Base-by-base conservation (phyloP, 1,140 invertebrate species). In the Diprion similis region DNA sequence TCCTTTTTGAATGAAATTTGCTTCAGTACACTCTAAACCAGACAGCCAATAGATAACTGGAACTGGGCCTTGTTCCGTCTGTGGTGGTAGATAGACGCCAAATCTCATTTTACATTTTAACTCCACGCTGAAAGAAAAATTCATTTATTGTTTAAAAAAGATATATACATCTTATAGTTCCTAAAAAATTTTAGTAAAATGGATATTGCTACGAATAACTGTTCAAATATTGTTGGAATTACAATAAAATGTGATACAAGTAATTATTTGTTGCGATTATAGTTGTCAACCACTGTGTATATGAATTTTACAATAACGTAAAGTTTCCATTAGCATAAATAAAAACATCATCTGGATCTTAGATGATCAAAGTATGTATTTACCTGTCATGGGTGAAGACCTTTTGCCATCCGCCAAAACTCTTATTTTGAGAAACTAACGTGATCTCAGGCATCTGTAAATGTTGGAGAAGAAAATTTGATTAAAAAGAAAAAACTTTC, bases 1-100 rank as follows among this genome's bases (percentile, higher is more conserved):
- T 68, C 97, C 92, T 89, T 99, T 99, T 70, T 95, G 93, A 69
- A 99, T 95, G 84, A 99, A 99, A 89, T 99, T 99, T 80, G 96
- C 93, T 86, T 99, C 98, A 45, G 93, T 98, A 84, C 98, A 99
- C 0, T 95, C 97, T 8, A 99, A 88, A 11, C 98, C 98, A 68
- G 98, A 99, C 0, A 99, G 89, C 90, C 94, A 99, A 85, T 97
- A 99, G 7, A 99, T 90, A 9, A 98, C 95, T 47, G 97, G 96
- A 17, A 90, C 85, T 79, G 89, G 85, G 15, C 89, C 89, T 70
- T 90, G 89, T 72, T 94, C 93, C 13, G 91, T 90, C 80, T 94
- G 90, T 0, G 95, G 92, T 71, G 97, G 98, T 59, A 99, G 77
- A 83, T 94, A 99, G 37, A 98, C 90, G 3, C 94, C 96, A 89